Evolutionary conservation across 2,113 vertebrate species (phyloP), one percentile per base, ranked within the genome.

Genomic region (Dryoscopus gambensis): DNA sequence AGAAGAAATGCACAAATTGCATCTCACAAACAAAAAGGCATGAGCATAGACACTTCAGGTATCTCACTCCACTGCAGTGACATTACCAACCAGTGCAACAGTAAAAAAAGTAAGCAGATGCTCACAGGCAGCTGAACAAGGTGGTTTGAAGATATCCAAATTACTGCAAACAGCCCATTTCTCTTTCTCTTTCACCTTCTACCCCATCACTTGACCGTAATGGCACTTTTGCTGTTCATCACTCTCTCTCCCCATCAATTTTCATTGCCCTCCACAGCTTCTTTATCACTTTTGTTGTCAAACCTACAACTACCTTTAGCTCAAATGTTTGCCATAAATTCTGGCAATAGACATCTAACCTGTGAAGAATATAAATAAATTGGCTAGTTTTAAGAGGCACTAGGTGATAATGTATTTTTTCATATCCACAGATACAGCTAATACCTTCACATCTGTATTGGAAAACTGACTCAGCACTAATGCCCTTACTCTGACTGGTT

Each of bases 201-300:
- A 97, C 87, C 89, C 96, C 84, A 90, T 91, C 96, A 92, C 91
- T 94, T 95, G 95, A 88, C 75, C 91, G 1, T 97, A 98, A 98
- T 94, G 86, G 93, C 84, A 96, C 84, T 97, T 97, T 64, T 65
- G 90, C 91, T 97, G 87, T 97, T 98, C 97, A 97, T 97, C 96
- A 92, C 80, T 97, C 91, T 95, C 91, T 93, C 95, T 73, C 73
- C 84, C 95, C 94, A 98, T 97, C 97, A 98, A 97, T 98, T 98
- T 98, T 98, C 97, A 98, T 97, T 98, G 97, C 96, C 94, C 93
- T 97, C 94, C 85, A 87, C 90, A 96, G 95, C 95, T 97, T 97
- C 95, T 98, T 98, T 98, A 98, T 98, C 97, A 96, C 95, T 98
- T 98, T 91, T 97, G 97, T 97, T 98, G 97, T 98, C 97, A 98